These are phyloP conservation scores for Panopea generosa DNA, from an alignment of 2,888 invertebrate species.

Conservation along the genomic window DNA sequence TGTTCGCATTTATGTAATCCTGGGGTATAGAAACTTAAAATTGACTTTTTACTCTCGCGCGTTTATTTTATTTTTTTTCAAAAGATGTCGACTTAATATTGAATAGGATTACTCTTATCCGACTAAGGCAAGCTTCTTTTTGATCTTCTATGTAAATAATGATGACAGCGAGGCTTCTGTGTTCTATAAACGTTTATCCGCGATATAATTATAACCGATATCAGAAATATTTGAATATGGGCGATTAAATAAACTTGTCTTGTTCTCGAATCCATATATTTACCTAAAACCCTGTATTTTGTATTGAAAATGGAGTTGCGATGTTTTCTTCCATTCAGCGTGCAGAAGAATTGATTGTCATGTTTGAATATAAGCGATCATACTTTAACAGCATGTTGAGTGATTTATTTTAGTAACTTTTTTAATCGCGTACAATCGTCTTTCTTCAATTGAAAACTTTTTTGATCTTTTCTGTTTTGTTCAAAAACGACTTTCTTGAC, in stretches of 20 bases:
- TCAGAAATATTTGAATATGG: conserved; percentile 3
- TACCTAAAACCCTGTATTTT: conserved; percentile 7
- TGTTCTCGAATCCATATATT: background rate
- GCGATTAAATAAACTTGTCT: conserved; percentile 10
- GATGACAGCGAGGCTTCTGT: conserved; percentile 26
- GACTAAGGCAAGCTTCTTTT: conserved; percentile 7
- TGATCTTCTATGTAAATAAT: conserved; percentile 30
- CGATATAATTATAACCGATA: background rate
- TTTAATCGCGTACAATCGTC: no score
- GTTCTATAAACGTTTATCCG: conserved; percentile 2
- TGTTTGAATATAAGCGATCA: no score
- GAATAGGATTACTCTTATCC: conserved; percentile 23
- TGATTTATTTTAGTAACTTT: no score
- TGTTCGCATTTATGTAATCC: conserved; percentile 2
- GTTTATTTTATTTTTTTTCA: conserved; percentile 6
- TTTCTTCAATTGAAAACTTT: no score
- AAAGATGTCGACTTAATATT: background rate
- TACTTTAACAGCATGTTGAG: background rate
- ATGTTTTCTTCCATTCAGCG: no score
- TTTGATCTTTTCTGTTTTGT: no score
- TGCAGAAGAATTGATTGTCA: no score
- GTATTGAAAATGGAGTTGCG: no score
- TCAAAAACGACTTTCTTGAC: no score
- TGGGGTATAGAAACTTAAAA: conserved; percentile 10
- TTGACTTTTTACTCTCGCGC: conserved; percentile 43